Percentiles rank a stretch among this genome's conserved stretches.
Conservation (phyloP, 2,888 invertebrate species). For the Nephrotoma guestfalica region DNA sequence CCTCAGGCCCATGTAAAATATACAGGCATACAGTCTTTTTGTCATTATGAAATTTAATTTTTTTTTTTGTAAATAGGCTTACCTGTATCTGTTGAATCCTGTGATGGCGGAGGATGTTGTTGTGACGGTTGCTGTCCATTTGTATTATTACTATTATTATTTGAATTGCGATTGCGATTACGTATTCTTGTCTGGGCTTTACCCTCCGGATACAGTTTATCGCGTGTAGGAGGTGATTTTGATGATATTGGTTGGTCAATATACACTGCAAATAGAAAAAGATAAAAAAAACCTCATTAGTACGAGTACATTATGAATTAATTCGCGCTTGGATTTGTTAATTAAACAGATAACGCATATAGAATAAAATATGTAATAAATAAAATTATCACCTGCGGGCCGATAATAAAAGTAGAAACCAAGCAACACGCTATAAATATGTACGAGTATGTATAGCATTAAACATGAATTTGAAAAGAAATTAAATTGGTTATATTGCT, state of each 20-base stretch:
- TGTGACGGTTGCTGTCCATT: neutral
- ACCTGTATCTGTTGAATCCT: constrained; percentile 18
- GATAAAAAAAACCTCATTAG: neutral
- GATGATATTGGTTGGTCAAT: constrained; percentile 57
- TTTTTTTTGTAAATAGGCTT: constrained; percentile 10
- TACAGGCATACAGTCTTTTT: neutral
- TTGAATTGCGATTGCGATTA: constrained; percentile 18
- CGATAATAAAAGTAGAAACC: neutral
- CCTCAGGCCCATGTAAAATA: neutral
- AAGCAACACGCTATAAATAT: neutral
- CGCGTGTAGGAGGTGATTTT: constrained; percentile 64
- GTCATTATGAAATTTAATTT: neutral
- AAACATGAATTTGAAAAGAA: neutral
- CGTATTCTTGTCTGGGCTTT: constrained; percentile 46
- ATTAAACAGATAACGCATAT: neutral
- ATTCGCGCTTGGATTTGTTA: neutral
- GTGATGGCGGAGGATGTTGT: constrained; percentile 11
- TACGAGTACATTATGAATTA: neutral
- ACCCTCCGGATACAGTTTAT: constrained; percentile 62
- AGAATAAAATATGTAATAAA: neutral
- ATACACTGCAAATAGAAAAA: constrained; percentile 35
- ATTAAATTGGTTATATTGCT: neutral
- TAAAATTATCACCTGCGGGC: neutral
- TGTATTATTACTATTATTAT: neutral
- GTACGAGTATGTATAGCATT: neutral